These are phyloP conservation scores for Pseudochaenichthys georgianus DNA, from an alignment of 2,797 vertebrate genomes.

Conservation along the genomic window DNA sequence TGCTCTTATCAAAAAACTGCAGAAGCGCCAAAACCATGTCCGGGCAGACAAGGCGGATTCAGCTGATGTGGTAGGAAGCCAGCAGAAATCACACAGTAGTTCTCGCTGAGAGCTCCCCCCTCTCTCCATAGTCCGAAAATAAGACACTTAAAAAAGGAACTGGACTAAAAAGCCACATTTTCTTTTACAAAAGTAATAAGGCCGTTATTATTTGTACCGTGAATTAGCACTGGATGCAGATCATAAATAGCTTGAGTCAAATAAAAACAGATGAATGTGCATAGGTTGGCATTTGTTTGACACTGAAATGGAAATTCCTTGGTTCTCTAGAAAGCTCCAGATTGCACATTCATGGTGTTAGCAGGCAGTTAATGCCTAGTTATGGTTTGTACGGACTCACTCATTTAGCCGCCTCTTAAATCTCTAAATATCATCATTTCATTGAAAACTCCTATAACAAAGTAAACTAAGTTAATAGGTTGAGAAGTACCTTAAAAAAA, in stretches of 20 bases:
- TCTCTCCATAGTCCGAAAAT: conserved; percentile 42
- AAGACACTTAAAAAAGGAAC: conserved; percentile 66
- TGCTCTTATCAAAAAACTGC: conserved; percentile 74
- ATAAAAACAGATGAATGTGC: conserved; percentile 63
- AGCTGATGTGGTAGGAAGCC: conserved; percentile 47
- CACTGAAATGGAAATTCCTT: conserved; percentile 68
- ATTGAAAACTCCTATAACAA: conserved; percentile 71
- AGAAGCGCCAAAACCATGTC: conserved; percentile 59
- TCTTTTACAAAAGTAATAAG: conserved; percentile 57
- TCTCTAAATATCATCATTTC: conserved; percentile 33
- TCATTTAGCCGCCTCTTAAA: conserved; percentile 22
- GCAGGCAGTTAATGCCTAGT: conserved; percentile 46
- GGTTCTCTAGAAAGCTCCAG: conserved; percentile 71
- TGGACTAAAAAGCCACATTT: conserved; percentile 33
- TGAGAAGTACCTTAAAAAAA: conserved; percentile 48
- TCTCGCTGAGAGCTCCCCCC: conserved; percentile 11
- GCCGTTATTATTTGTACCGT: conserved; percentile 63
- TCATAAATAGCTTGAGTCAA: conserved; percentile 16
- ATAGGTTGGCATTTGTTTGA: conserved; percentile 76
- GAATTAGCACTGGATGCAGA: conserved; percentile 42
- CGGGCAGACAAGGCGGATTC: conserved; percentile 50
- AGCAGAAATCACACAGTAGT: conserved; percentile 43
- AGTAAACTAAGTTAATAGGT: conserved; percentile 39
- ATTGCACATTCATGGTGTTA: conserved; percentile 79
- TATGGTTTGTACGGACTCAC: conserved; percentile 32